Base-by-base conservation (phyloP, 2,888 invertebrate species). In the Phasia obesa region DNA sequence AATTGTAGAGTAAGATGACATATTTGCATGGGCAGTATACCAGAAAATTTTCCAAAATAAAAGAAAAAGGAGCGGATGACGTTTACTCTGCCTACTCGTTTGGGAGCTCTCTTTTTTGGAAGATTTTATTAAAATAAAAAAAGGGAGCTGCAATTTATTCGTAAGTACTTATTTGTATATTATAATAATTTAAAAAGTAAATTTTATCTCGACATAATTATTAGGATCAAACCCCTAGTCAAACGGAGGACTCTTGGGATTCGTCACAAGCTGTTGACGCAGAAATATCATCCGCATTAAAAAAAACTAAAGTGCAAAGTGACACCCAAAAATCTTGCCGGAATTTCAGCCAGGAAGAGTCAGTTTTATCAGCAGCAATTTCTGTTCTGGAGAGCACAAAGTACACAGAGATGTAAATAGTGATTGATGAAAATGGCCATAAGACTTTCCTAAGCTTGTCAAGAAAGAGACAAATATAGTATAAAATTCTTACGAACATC, bases 1-100 rank as follows among this genome's bases (percentile, higher is more conserved):
- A 49, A 9, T 49, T 49, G 49, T 49, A 49, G 49, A 51, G n/a
- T 51, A 51, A 51, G 23, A 51, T 51, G 23, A 21, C 51, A 15
- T 51, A 51, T 51, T 51, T 51, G 51, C 51, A 23, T 23, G 51
- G 23, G 11, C 23, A 51, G 9, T 51, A 51, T 15, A 23, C 23
- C 11, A 11, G 51, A 4, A 11, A 51, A 23, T 4, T 23, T 51
- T 7, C 21, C 1, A 51, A 51, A 23, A 23, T 23, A 15, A 51
- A 21, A 25, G 51, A 51, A 11, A 23, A 5, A n/a, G 51, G 51
- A 15, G 42, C 42, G 4, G 42, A 42, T n/a, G 42, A 42, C 3
- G 9, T 42, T 42, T 42, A 42, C 27, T 27, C 27, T 27, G 27
- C 27, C 3, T 27, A 27, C 6, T 27, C 4, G 27, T 27, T 27